These are phyloP conservation scores for Thera britannica DNA, from an alignment of 2,888 invertebrate genomes.

Conservation along the genomic window DNA sequence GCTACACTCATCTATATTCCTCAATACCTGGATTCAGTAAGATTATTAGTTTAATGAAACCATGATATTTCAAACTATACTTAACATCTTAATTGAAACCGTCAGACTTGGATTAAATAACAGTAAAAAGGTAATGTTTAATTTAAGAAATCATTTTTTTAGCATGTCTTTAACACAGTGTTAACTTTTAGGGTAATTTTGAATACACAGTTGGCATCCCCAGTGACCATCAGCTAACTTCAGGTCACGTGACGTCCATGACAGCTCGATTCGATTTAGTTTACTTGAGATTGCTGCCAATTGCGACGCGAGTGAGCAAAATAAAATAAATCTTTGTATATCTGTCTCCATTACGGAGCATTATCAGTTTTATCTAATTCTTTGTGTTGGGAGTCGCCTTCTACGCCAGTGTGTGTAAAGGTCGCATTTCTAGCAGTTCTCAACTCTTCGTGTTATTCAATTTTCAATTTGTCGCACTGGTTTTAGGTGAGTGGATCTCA, in stretches of 20 bases:
- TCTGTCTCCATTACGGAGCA: constrained; percentile 46
- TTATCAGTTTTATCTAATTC: constrained; percentile 59
- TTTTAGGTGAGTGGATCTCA: constrained; percentile 56
- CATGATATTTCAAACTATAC: too few relatives aligned
- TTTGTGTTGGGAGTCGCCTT: constrained; percentile 77
- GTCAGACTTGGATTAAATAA: too few relatives aligned
- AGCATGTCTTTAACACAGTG: background rate
- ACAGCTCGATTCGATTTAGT: constrained; percentile 45
- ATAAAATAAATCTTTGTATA: constrained; percentile 43
- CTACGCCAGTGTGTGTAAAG: constrained; percentile 85
- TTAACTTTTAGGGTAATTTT: constrained; percentile 39
- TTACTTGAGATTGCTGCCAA: constrained; percentile 58
- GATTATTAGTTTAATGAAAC: too few relatives aligned
- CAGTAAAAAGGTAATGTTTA: too few relatives aligned
- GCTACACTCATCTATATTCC: too few relatives aligned
- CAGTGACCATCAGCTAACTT: constrained; percentile 54
- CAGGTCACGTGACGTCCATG: constrained; percentile 60
- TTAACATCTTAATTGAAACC: too few relatives aligned
- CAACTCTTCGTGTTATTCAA: constrained; percentile 28
- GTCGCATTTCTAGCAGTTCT: constrained; percentile 71
- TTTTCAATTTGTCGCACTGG: constrained; percentile 41
- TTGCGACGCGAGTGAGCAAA: constrained; percentile 58
- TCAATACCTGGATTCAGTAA: too few relatives aligned
- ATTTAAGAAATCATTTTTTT: too few relatives aligned
- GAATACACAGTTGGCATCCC: constrained; percentile 48